phyloP scores from a whole-genome alignment of 2,797 vertebrate species.

The Heterohyrax brucei region DNA sequence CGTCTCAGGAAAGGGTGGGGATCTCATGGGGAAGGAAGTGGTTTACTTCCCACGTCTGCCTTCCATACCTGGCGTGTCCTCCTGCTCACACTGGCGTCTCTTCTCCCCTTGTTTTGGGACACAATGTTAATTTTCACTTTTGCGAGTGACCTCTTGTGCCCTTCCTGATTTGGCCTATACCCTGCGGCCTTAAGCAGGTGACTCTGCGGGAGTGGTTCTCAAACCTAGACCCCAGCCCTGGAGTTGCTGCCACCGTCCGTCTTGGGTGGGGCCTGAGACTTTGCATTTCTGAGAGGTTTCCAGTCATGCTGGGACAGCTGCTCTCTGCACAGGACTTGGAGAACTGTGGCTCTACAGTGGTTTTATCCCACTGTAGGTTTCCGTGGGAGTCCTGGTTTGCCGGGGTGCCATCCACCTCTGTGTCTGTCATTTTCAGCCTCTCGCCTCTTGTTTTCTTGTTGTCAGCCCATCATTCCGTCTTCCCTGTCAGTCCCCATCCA shows the following conservation, averaged over 20 bases:
- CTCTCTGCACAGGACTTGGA: not conserved
- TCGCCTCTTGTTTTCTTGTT: not conserved
- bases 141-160: slow-evolving; percentile 65
- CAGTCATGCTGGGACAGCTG: not conserved
- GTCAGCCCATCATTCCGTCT: not conserved
- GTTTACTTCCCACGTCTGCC: not conserved
- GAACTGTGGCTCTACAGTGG: not conserved
- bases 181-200: not conserved
- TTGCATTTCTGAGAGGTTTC: not conserved
- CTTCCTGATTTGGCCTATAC: not conserved
- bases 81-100: not conserved
- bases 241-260: not conserved
- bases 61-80: not conserved
- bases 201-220: not conserved
- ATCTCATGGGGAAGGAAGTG: slow-evolving; percentile 37
- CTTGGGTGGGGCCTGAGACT: not conserved
- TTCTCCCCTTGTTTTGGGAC: slow-evolving; percentile 56
- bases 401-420: not conserved
- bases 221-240: not conserved
- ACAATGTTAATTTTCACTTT: slow-evolving; percentile 38
- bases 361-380: not conserved
- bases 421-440: not conserved
- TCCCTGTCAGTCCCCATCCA: not conserved
- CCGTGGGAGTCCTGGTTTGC: not conserved
- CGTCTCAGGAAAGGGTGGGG: slow-evolving; percentile 69